These are phyloP conservation scores for Agrenia bidenticulata DNA, from an alignment of 2,888 invertebrate species.

Conservation along the genomic window DNA sequence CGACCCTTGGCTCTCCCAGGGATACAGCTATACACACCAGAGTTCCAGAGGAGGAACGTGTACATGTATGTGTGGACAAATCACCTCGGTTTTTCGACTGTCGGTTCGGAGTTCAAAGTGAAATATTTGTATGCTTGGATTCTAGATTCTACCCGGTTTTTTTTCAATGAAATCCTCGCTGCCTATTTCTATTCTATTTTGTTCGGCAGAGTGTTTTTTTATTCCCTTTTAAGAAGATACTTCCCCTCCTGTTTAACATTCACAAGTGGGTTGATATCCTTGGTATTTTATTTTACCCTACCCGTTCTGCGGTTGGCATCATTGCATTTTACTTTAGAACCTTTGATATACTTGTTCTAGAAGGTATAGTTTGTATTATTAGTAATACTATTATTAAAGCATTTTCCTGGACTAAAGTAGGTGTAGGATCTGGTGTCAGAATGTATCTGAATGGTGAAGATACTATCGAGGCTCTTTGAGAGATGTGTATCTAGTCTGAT, in stretches of 20 bases:
- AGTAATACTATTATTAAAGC: background rate
- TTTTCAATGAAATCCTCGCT: background rate
- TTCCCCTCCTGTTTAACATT: slow-evolving; percentile 3
- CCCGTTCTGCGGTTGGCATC: background rate
- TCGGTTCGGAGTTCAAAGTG: background rate
- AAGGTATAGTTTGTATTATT: background rate
- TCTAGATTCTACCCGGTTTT: background rate
- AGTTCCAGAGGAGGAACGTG: no score
- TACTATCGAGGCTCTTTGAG: background rate
- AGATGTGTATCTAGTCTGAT: no score
- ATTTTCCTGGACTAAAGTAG: background rate
- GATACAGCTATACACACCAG: no score
- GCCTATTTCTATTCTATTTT: background rate
- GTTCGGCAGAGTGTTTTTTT: background rate
- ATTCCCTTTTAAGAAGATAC: slow-evolving; percentile 9
- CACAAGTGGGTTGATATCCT: slow-evolving; percentile 10
- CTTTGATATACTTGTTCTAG: background rate
- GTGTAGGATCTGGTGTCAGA: background rate
- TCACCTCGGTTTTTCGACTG: slow-evolving; percentile 24
- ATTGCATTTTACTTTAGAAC: background rate
- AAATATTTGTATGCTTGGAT: no score
- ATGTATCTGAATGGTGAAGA: no score
- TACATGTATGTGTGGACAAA: slow-evolving; percentile 36
- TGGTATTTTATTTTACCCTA: background rate
- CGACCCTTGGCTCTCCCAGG: slow-evolving; percentile 3